Conservation (phyloP, 64 coral and sea anemone species). For the Astreopora myriophthalma region DNA sequence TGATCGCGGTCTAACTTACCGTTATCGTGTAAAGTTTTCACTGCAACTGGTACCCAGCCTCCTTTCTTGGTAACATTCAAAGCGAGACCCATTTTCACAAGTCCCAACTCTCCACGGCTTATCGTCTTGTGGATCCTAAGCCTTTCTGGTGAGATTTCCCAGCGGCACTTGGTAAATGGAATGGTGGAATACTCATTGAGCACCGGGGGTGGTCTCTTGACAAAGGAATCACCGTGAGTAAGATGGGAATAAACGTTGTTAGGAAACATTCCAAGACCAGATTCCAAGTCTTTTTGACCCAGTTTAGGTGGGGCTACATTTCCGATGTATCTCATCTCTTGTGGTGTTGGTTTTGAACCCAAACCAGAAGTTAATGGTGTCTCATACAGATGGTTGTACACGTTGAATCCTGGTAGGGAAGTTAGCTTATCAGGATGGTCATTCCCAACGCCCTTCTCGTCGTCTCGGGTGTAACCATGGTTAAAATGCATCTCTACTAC, state of each 20-base stretch:
- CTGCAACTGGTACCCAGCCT: slow-evolving; percentile 6
- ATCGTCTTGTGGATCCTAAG: not conserved
- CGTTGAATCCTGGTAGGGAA: not conserved
- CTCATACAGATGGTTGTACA: not conserved
- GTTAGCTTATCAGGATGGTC: not conserved
- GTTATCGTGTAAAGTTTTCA: not conserved
- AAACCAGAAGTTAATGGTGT: not conserved
- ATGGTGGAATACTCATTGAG: not conserved
- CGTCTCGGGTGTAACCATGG: not conserved
- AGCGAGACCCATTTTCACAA: slow-evolving; percentile 20
- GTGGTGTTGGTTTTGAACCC: not conserved
- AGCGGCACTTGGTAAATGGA: not conserved
- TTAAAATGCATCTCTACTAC: not conserved
- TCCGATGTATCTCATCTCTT: not conserved
- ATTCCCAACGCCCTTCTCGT: not conserved
- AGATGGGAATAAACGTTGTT: slow-evolving; percentile 1
- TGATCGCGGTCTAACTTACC: not conserved
- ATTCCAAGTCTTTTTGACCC: not conserved
- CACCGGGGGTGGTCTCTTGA: not conserved
- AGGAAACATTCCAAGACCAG: not conserved
- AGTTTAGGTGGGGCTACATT: not conserved
- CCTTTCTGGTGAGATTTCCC: slow-evolving; percentile 22
- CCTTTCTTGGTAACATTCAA: not conserved
- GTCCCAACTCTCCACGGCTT: slow-evolving; percentile 13
- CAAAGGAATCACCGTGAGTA: not conserved